phyloP scores from a whole-genome alignment of 1,140 invertebrate genomes.

The Phymastichus coffea region DNA sequence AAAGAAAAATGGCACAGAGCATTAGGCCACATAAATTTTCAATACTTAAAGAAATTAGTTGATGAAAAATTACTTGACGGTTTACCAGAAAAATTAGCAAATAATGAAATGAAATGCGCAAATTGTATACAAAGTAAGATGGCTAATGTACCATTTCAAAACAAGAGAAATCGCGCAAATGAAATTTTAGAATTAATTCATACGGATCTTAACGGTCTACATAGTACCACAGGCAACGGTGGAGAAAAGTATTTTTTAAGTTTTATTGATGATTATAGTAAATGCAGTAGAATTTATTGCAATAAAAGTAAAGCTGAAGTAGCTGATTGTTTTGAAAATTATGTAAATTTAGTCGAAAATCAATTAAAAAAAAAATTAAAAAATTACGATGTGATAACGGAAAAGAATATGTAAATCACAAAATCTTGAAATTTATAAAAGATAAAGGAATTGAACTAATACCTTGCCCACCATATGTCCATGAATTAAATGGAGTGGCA shows the following conservation, averaged over 20 bases:
- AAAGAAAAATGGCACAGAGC: constrained; percentile 5
- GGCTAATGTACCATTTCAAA: not conserved
- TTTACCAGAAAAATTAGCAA: not conserved
- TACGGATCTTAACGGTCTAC: too few relatives aligned
- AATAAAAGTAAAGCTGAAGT: not conserved
- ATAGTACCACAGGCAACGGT: too few relatives aligned
- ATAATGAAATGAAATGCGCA: not conserved
- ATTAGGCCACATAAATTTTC: too few relatives aligned
- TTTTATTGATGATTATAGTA: not conserved
- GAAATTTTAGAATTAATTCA: too few relatives aligned
- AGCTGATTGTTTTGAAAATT: not conserved
- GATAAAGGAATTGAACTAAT: constrained; percentile 10
- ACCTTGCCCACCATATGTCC: constrained; percentile 5
- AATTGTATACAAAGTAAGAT: constrained; percentile 1
- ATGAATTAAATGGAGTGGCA: constrained; percentile 8
- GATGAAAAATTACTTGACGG: not conserved
- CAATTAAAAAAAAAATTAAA: not conserved
- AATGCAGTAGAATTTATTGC: too few relatives aligned
- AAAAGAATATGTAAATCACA: constrained; percentile 1
- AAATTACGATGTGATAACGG: constrained; percentile 2
- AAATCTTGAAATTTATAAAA: not conserved
- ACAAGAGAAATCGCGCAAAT: too few relatives aligned
- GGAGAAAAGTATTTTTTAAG: too few relatives aligned
- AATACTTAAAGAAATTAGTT: too few relatives aligned
- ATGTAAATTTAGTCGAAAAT: not conserved